Conservation (phyloP, 2,113 vertebrate genomes). For the Rhinichthys klamathensis region DNA sequence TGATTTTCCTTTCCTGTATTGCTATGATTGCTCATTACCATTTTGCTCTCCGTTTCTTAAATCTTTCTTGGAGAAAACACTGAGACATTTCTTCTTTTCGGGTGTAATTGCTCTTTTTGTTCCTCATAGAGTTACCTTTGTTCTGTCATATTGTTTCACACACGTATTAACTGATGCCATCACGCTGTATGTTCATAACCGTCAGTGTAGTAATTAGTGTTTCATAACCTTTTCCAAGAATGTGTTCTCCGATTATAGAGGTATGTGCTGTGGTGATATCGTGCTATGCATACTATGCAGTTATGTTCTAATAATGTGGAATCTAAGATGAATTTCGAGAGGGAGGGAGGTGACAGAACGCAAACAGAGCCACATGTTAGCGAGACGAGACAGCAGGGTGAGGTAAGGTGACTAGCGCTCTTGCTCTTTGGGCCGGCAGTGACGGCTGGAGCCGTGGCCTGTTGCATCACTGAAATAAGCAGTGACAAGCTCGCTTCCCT, state of each 20-base stretch:
- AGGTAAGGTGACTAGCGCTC: constrained; percentile 70
- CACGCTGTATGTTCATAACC: constrained; percentile 23
- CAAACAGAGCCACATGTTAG: constrained; percentile 51
- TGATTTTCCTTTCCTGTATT: not conserved
- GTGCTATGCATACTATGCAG: not conserved
- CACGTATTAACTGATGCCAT: constrained; percentile 26
- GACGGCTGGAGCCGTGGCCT: constrained; percentile 69
- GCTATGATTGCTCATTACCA: not conserved
- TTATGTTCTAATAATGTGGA: not conserved
- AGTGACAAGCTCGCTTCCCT: constrained; percentile 70
- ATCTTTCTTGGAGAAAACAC: not conserved
- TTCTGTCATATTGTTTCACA: constrained; percentile 25
- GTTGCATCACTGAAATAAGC: constrained; percentile 74
- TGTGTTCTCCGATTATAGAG: not conserved
- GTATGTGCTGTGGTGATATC: not conserved
- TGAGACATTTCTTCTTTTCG: not conserved
- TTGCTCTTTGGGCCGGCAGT: constrained; percentile 61
- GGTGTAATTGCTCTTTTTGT: constrained; percentile 10
- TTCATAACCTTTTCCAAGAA: constrained; percentile 27
- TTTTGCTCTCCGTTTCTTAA: not conserved
- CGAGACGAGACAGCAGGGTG: constrained; percentile 70
- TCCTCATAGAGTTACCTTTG: not conserved
- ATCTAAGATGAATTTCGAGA: not conserved
- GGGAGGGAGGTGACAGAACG: not conserved
- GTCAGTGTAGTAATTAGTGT: constrained; percentile 1